Base-by-base conservation (phyloP, 2,888 invertebrate genomes). In the Opisthograptis luteolata region DNA sequence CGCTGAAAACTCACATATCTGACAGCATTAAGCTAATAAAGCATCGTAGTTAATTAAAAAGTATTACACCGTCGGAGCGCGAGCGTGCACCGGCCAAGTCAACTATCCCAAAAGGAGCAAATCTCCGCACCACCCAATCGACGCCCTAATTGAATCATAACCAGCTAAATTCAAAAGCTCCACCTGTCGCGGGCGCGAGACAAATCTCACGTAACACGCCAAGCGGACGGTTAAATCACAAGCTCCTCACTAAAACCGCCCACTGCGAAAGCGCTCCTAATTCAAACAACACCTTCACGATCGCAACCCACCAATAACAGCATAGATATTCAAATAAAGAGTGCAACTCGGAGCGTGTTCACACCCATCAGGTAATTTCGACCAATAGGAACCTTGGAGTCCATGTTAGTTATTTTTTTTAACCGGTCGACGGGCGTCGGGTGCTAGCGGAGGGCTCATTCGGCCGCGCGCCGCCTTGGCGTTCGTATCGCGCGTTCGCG, bases 11-110 rank as follows among this genome's bases (percentile, higher is more conserved):
- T 62, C 70, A 72, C 76, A 80, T 82, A 83, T 79, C 79, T 78
- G 77, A 74, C 76, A 75, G 80, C 79, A 84, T 84, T 87, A 78
- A 81, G 77, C 81, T 85, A 91, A 92, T 92, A 92, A 92, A 92
- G 89, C 88, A 89, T 91, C 80, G 78, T 82, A 87, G 86, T 80
- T 87, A 88, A 89, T 90, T 89, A 87, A 88, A 85, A 86, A 84
- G 78, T 79, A 78, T 81, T 78, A 73, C 70, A 66, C 66, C 66
- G 71, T 63, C 69, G 70, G 62, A 66, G 64, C 59, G 67, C 65
- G 68, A 73, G 66, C 75, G 75, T 69, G 65, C 68, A 66, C 68
- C 55, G 58, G 66, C 66, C 63, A 65, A 68, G 62, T 66, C 55
- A 60, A 67, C 66, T 65, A 67, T 65, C 68, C 70, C 73, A 81